Conservation (phyloP, 2,888 invertebrate species). For the Noctua janthina region DNA sequence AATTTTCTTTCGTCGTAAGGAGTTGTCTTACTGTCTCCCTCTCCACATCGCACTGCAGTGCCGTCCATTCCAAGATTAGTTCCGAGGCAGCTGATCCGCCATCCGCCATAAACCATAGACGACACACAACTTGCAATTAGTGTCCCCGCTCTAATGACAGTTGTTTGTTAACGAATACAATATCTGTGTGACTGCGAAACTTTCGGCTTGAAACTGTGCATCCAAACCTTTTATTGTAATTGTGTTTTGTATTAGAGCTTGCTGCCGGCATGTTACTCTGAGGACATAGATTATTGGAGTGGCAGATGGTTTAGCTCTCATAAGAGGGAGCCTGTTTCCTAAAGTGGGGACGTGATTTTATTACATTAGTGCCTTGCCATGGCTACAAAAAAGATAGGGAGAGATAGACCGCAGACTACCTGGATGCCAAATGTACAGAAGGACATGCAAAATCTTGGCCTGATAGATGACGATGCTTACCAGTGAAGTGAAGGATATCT, state of each 20-base stretch:
- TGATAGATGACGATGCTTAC: too few species aligned
- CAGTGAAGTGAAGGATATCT: too few species aligned
- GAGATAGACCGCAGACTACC: too few species aligned
- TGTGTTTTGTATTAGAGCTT: constrained; percentile 54
- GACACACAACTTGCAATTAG: constrained; percentile 62
- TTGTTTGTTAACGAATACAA: constrained; percentile 65
- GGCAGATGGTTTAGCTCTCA: constrained; percentile 13
- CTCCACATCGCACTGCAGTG: constrained; percentile 28
- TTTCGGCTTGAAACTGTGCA: constrained; percentile 54
- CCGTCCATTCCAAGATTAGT: constrained; percentile 59
- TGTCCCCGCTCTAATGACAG: constrained; percentile 58
- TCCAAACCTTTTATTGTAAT: constrained; percentile 63
- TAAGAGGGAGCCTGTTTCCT: background rate
- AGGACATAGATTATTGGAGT: constrained; percentile 21
- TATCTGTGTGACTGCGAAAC: constrained; percentile 52
- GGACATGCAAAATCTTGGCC: too few species aligned
- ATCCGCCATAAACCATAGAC: constrained; percentile 54
- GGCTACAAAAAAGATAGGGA: too few species aligned
- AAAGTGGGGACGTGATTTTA: background rate
- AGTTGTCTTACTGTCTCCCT: constrained; percentile 35
- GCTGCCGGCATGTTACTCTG: constrained; percentile 51
- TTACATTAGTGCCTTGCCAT: too few species aligned
- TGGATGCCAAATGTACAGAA: too few species aligned
- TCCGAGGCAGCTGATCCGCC: constrained; percentile 58
- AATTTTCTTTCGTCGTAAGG: background rate